phyloP scores from a whole-genome alignment of 2,113 vertebrate species.

The Dinomys branickii region DNA sequence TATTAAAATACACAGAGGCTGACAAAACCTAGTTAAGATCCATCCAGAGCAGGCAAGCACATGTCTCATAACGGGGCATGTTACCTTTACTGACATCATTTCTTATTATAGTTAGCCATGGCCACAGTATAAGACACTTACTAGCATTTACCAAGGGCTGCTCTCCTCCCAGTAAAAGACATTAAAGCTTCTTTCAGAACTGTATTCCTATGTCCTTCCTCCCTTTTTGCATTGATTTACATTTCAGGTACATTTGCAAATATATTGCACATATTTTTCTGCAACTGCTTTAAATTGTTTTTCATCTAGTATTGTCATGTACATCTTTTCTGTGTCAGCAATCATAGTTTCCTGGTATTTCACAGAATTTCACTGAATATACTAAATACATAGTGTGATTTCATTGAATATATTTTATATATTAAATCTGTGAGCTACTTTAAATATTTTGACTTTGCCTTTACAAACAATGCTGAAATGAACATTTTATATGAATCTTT shows the following conservation, averaged over 20 bases:
- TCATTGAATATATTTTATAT: background rate
- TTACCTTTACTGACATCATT: background rate
- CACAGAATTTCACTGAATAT: background rate
- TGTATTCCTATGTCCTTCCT: background rate
- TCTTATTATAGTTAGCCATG: background rate
- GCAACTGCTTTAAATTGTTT: background rate
- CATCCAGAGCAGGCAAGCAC: background rate
- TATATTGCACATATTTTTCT: background rate
- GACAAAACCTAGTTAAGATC: background rate
- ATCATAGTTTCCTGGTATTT: background rate
- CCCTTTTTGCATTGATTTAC: background rate
- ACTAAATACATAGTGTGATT: background rate
- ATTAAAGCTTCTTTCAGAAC: background rate
- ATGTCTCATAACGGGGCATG: background rate
- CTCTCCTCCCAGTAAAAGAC: background rate
- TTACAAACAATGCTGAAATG: background rate
- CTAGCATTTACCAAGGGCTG: background rate
- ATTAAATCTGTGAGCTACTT: background rate
- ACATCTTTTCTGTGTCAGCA: background rate
- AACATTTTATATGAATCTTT: constrained; percentile 11
- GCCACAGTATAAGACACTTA: background rate
- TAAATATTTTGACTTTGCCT: background rate
- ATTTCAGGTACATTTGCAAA: background rate
- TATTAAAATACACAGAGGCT: background rate
- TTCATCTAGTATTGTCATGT: background rate